Evolutionary conservation across 2,113 vertebrate species (phyloP).

Genomic region (Erythrocebus patas): DNA sequence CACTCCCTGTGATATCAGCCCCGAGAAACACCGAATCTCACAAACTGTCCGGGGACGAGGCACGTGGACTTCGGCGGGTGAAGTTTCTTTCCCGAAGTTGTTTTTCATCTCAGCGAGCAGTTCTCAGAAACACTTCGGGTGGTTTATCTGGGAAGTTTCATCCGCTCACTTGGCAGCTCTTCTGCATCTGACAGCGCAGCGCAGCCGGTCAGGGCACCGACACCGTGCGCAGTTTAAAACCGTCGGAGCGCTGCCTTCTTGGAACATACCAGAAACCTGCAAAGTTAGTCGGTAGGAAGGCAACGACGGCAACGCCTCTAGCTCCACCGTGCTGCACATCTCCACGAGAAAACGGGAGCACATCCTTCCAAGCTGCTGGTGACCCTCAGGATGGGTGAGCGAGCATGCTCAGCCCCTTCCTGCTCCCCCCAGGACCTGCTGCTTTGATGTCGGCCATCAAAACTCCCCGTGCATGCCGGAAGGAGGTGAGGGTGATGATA

Average conservation of each 20-base stretch:
- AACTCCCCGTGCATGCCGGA: background rate
- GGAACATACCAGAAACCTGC: background rate
- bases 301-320: background rate
- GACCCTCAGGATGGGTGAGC: background rate
- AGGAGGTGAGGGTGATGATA: too few species aligned
- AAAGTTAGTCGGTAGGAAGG: background rate
- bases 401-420: too few species aligned
- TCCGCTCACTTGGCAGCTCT: background rate
- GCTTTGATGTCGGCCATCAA: background rate
- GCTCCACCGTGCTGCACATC: background rate
- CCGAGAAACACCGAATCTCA: background rate
- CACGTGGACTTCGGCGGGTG: background rate
- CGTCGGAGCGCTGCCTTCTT: background rate
- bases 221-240: background rate
- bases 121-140: background rate
- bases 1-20: fast-evolving
- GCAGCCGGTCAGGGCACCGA: fast-evolving
- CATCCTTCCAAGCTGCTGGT: background rate
- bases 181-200: background rate
- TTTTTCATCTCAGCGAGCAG: background rate
- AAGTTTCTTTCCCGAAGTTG: background rate
- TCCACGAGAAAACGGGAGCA: background rate
- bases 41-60: background rate
- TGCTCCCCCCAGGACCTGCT: background rate
- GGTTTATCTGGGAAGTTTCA: background rate